These are phyloP conservation scores for Pristionchus maxplancki DNA, from an alignment of 2,888 invertebrate genomes.

Conservation along the genomic window DNA sequence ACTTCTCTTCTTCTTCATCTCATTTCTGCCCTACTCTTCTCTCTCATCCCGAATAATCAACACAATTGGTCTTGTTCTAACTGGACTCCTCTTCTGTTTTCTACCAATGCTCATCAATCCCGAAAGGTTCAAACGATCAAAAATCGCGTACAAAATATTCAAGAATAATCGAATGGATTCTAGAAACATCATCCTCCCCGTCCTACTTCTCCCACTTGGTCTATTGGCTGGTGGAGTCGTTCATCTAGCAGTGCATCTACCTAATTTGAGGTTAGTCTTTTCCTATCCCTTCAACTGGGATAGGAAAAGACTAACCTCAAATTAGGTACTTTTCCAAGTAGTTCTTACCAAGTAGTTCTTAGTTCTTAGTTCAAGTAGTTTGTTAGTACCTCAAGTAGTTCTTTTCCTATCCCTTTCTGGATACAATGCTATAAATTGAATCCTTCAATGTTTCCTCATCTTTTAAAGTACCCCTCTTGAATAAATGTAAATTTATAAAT, in stretches of 20 bases:
- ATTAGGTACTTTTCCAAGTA: too few relatives aligned
- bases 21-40: constrained; percentile 4
- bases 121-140: constrained; percentile 19
- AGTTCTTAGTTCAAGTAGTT: too few relatives aligned
- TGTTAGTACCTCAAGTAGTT: too few relatives aligned
- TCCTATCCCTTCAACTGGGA: too few relatives aligned
- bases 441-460: too few relatives aligned
- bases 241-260: constrained; percentile 19
- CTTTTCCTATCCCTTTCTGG: too few relatives aligned
- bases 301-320: not conserved
- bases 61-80: constrained; percentile 38
- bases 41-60: constrained; percentile 37
- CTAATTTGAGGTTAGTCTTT: not conserved
- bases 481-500: too few relatives aligned
- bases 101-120: constrained; percentile 34
- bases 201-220: constrained; percentile 19
- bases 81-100: not conserved
- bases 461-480: too few relatives aligned
- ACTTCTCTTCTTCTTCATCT: constrained; percentile 37
- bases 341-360: too few relatives aligned
- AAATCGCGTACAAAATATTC: too few relatives aligned
- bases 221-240: not conserved
- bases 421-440: too few relatives aligned
- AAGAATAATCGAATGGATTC: too few relatives aligned
- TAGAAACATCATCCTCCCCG: constrained; percentile 12